A percentile compares a stretch with the other conserved stretches of the same genome.
phyloP scores from a whole-genome alignment of 2,113 vertebrate species.

The Dermatemys mawii region DNA sequence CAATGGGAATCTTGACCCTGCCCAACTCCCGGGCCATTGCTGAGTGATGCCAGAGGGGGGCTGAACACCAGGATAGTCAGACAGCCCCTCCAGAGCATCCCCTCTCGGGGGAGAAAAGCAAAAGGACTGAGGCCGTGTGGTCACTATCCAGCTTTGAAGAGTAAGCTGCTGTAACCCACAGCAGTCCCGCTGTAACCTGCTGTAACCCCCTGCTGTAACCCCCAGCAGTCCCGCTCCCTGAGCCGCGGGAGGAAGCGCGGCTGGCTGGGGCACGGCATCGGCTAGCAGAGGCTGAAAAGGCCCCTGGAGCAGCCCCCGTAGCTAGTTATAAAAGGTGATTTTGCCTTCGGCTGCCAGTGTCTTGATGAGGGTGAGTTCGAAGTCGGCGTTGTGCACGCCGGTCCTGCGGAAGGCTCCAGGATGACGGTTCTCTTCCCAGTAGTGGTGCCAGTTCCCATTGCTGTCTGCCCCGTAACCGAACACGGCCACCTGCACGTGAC shows the following conservation, averaged over 20 bases:
- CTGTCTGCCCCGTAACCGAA: slow-evolving; percentile 84
- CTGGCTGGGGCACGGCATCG: too few species aligned
- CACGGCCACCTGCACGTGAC: slow-evolving; percentile 74
- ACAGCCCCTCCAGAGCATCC: neutral
- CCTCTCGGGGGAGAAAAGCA: neutral
- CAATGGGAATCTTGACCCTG: too few species aligned
- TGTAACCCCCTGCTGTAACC: neutral
- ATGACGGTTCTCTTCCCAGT: slow-evolving; percentile 81
- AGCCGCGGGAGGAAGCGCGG: neutral
- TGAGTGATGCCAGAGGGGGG: neutral
- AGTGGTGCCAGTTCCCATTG: slow-evolving; percentile 87
- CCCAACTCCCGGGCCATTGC: neutral
- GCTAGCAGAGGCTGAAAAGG: neutral
- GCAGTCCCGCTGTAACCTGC: neutral
- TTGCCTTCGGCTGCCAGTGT: slow-evolving; percentile 76
- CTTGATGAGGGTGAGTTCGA: slow-evolving; percentile 77
- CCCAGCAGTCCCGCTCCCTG: neutral
- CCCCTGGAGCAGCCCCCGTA: neutral
- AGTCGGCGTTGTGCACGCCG: slow-evolving; percentile 78
- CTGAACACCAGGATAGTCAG: rapidly evolving
- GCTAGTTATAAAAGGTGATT: slow-evolving; percentile 73
- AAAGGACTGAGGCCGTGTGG: neutral
- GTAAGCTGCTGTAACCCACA: neutral
- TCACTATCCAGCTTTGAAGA: neutral
- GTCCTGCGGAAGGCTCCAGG: slow-evolving; percentile 82